Evolutionary conservation across 2,888 invertebrate genomes (phyloP).

Genomic region (Caenorhabditis doughertyi): DNA sequence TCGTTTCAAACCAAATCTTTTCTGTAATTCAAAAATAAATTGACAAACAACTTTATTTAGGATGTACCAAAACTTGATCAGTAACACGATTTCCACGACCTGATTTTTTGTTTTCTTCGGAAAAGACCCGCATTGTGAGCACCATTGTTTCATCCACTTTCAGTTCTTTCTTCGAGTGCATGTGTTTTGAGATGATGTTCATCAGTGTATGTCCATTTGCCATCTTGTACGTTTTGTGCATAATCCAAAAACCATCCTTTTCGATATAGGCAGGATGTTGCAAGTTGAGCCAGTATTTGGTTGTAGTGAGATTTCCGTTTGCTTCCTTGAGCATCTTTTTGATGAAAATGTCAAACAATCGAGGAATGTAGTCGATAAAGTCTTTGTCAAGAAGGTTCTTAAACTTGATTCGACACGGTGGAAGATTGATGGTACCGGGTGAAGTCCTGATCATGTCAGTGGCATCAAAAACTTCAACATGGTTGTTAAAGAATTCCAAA

Average conservation of each 20-base stretch:
- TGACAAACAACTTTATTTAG: not conserved
- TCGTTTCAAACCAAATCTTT: not conserved
- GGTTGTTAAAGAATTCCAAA: too few species aligned
- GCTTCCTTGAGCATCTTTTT: not conserved
- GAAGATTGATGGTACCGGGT: too few species aligned
- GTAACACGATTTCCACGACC: not conserved
- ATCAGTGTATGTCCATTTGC: not conserved
- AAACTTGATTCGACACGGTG: not conserved
- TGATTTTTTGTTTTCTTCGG: not conserved
- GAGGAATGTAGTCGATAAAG: not conserved
- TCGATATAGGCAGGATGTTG: not conserved
- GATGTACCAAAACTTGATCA: not conserved
- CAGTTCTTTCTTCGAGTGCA: not conserved
- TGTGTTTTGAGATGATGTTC: not conserved
- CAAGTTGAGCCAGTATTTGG: not conserved
- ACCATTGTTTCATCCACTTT: not conserved
- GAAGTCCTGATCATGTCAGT: too few species aligned
- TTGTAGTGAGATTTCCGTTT: not conserved
- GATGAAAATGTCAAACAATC: not conserved
- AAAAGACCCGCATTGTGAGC: not conserved
- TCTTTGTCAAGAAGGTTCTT: not conserved
- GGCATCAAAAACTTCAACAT: too few species aligned
- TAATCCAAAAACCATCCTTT: not conserved
- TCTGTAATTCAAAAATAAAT: not conserved
- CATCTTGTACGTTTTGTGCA: constrained; percentile 9